These are phyloP conservation scores for Bombus difficillimus DNA, from an alignment of 1,140 invertebrate genomes.

Conservation along the genomic window DNA sequence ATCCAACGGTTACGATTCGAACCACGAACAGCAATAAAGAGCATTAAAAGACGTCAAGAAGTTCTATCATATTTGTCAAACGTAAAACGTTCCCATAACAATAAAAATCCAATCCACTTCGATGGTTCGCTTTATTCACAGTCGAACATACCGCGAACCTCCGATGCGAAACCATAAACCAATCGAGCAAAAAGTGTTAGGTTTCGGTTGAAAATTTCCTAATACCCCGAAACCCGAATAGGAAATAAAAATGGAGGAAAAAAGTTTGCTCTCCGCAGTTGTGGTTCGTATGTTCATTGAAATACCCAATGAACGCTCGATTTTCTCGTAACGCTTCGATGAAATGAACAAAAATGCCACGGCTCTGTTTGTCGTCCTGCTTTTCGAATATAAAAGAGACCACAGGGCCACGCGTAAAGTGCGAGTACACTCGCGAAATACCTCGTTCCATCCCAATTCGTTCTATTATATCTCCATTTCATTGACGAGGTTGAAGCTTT, in stretches of 20 bases:
- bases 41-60: neutral
- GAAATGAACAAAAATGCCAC: neutral
- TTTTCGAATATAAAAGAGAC: neutral
- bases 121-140: neutral
- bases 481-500: neutral
- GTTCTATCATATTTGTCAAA: neutral
- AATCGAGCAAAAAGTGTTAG: neutral
- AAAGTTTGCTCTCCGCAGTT: neutral
- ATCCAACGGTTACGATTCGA: too few species aligned
- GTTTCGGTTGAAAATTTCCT: neutral
- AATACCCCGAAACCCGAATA: neutral
- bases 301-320: neutral
- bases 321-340: neutral
- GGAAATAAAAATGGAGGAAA: neutral
- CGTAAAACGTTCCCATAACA: neutral
- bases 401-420: neutral
- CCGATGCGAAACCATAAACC: neutral
- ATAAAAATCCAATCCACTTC: neutral
- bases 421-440: neutral
- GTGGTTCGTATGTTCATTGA: neutral
- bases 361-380: neutral
- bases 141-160: neutral
- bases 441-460: neutral
- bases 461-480: slow-evolving; percentile 23
- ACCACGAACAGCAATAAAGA: neutral